Base-by-base conservation (phyloP, 2,888 invertebrate genomes). In the Pheosia tremula region DNA sequence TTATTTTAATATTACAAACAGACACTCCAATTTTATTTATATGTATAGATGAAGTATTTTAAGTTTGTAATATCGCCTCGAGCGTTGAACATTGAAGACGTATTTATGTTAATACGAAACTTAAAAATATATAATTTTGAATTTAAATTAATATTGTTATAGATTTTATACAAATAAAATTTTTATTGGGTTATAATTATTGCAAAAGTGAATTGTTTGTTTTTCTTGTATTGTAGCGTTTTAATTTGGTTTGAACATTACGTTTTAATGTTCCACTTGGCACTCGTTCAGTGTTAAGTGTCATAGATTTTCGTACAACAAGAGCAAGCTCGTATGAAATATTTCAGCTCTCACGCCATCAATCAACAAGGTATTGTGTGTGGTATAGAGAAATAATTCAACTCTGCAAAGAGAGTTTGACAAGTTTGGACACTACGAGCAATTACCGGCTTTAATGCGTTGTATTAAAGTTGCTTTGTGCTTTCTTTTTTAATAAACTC, bases 321-420 rank as follows among this genome's bases (percentile, higher is more conserved):
- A 52, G 38, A 59, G 62, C 60, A 62, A 72, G 72, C 37, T 37
- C 8, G 61, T 69, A 62, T 61, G 57, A 61, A 66, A 75, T 59
- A 66, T 66, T 57, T 63, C 47, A 60, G 56, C 61, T 60, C 56
- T 64, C 55, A 24, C 58, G 39, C 70, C 50, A 72, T 72, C 70
- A 62, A 60, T 76, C 71, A 70, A 62, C 62, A 62, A 61, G 59
- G 60, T 55, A 55, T 67, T 69, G 58, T 64, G 53, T 63, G 50
- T 62, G 53, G 58, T 67, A 62, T 59, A 64, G 57, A 73, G 62
- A 67, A 66, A 75, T 73, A 75, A 72, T 58, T 73, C 74, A 73
- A 72, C 76, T 64, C 62, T 69, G 69, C 60, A 69, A 66, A 75
- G 73, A 61, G 64, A 72, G 73, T 72, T 75, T 69, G 73, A 63